These are phyloP conservation scores for Labrus mixtus DNA, from an alignment of 2,113 vertebrate genomes.

Conservation along the genomic window DNA sequence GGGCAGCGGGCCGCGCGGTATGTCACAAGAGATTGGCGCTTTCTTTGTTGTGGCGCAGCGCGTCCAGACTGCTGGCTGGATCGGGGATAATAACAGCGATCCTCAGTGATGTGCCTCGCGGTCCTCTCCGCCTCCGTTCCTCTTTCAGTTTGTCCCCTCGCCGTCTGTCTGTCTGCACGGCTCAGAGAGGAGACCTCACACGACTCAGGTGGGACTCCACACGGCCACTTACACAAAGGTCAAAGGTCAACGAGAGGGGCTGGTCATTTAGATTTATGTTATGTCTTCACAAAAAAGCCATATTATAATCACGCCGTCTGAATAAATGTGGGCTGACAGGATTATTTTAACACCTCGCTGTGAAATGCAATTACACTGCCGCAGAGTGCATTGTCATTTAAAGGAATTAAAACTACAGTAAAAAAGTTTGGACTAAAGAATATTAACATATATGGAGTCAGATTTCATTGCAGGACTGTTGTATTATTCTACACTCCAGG, in stretches of 20 bases:
- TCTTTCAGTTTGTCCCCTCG: conserved; percentile 19
- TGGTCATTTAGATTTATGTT: background rate
- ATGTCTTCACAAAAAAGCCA: too few species aligned
- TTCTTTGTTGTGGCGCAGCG: conserved; percentile 25
- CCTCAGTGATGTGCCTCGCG: conserved; percentile 18
- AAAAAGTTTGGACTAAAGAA: too few species aligned
- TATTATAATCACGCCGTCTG: too few species aligned
- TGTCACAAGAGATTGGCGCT: conserved; percentile 37
- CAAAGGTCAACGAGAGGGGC: background rate
- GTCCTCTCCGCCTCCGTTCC: conserved; percentile 3
- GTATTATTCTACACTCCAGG: too few species aligned
- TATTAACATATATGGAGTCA: too few species aligned
- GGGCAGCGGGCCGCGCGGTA: conserved; percentile 11
- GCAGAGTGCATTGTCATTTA: too few species aligned
- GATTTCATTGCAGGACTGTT: too few species aligned
- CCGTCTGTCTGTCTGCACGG: conserved; percentile 1
- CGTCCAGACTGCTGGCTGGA: conserved; percentile 22
- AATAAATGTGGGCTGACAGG: too few species aligned
- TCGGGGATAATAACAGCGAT: conserved; percentile 25
- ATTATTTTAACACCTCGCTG: too few species aligned
- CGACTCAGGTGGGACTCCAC: background rate
- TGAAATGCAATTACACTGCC: too few species aligned
- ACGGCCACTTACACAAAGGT: background rate
- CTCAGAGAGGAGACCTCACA: conserved; percentile 2
- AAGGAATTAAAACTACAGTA: too few species aligned